Conservation (phyloP, 35 echinoderm and acorn worm species). For the Apostichopus californicus region DNA sequence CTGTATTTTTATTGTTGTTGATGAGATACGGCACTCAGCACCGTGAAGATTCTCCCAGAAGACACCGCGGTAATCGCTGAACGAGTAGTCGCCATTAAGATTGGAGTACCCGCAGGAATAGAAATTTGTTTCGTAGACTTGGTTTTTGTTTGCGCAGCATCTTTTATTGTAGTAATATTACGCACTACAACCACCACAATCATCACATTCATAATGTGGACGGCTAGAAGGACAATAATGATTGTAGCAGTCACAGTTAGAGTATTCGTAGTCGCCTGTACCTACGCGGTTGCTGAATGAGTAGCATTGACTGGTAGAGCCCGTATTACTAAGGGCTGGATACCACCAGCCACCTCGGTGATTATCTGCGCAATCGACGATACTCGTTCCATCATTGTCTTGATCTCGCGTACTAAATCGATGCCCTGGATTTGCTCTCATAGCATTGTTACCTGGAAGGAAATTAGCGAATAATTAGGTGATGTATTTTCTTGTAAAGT, state of each 20-base stretch:
- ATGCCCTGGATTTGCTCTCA: no score
- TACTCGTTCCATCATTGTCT: background rate
- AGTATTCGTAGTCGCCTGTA: background rate
- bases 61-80: background rate
- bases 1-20: no score
- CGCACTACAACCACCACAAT: background rate
- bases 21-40: background rate
- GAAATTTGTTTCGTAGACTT: background rate
- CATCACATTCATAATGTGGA: background rate
- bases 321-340: background rate
- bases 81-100: background rate
- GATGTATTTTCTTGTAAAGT: no score
- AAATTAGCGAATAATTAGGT: no score
- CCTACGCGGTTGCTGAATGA: background rate
- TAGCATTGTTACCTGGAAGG: no score
- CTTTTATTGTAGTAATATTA: background rate
- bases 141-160: background rate
- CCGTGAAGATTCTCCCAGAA: background rate
- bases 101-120: background rate
- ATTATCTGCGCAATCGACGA: no score
- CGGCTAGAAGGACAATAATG: background rate
- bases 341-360: background rate
- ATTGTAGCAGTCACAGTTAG: background rate
- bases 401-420: no score
- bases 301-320: background rate